Percentiles rank a stretch among this genome's conserved stretches.
These are phyloP conservation scores for Plumapathes pennacea DNA, from an alignment of 92 coral and sea anemone genomes.

Conservation along the genomic window DNA sequence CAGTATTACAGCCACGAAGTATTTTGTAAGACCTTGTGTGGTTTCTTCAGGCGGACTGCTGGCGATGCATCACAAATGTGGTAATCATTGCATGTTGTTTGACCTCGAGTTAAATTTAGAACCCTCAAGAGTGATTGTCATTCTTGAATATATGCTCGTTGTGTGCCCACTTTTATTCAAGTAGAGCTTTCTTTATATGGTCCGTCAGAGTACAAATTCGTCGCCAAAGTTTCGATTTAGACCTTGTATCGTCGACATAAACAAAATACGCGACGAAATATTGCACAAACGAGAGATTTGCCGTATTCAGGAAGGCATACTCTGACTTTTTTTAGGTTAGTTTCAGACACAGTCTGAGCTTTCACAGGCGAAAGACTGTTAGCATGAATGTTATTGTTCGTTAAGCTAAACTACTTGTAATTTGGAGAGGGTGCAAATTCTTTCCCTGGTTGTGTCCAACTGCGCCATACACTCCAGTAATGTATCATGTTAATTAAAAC, in stretches of 20 bases:
- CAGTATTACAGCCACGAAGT: too few relatives aligned
- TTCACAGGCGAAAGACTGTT: not conserved
- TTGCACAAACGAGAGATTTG: too few relatives aligned
- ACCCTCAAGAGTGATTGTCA: slow-evolving; percentile 40
- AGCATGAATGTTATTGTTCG: slow-evolving; percentile 8
- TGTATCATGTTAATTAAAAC: slow-evolving; percentile 43
- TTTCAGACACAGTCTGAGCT: too few relatives aligned
- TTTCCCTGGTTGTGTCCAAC: slow-evolving; percentile 13
- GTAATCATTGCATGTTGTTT: slow-evolving; percentile 49
- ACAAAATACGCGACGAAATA: too few relatives aligned
- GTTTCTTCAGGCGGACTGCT: not conserved
- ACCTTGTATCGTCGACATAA: too few relatives aligned
- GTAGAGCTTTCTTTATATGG: too few relatives aligned
- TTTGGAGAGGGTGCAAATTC: slow-evolving; percentile 73
- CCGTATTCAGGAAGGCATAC: too few relatives aligned
- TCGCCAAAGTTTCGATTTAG: too few relatives aligned
- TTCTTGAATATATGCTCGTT: slow-evolving; percentile 26
- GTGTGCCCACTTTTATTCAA: too few relatives aligned
- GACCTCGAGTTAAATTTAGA: slow-evolving; percentile 72
- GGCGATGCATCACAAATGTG: slow-evolving; percentile 6
- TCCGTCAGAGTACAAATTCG: too few relatives aligned
- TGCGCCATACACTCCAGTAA: slow-evolving; percentile 46
- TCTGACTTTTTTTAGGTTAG: too few relatives aligned
- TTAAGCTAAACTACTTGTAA: slow-evolving; percentile 48
- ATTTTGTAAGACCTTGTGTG: too few relatives aligned